These are phyloP conservation scores for Sphinx pinastri DNA, from an alignment of 2,888 invertebrate genomes.

Conservation along the genomic window DNA sequence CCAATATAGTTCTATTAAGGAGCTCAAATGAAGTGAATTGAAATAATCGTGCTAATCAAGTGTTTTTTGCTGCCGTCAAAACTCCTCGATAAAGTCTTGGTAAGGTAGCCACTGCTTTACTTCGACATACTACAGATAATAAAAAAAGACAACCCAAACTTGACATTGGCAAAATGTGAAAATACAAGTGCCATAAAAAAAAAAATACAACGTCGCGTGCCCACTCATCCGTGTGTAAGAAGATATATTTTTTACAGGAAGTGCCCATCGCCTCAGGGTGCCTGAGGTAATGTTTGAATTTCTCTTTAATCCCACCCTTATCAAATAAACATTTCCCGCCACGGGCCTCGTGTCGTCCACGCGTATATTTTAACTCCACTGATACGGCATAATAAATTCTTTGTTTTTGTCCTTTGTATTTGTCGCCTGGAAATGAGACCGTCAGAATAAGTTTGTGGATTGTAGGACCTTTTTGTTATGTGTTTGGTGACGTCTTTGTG, in stretches of 20 bases:
- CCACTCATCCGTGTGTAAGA: constrained; percentile 27
- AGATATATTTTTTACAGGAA: constrained; percentile 31
- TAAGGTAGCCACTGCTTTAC: too few relatives aligned
- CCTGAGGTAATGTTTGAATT: constrained; percentile 39
- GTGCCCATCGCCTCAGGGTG: constrained; percentile 36
- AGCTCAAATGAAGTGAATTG: too few relatives aligned
- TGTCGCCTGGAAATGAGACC: constrained; percentile 24
- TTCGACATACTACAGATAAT: too few relatives aligned
- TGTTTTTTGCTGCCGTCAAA: too few relatives aligned
- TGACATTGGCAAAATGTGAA: too few relatives aligned
- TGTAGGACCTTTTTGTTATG: background rate
- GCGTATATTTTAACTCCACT: constrained; percentile 27
- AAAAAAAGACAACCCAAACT: too few relatives aligned
- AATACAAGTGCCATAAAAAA: too few relatives aligned
- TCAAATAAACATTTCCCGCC: constrained; percentile 39
- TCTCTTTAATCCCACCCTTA: constrained; percentile 40
- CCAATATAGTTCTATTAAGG: too few relatives aligned
- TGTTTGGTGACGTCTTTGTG: background rate
- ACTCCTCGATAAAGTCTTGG: too few relatives aligned
- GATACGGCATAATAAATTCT: constrained; percentile 29
- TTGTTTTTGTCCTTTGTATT: constrained; percentile 23
- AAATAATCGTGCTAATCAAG: too few relatives aligned
- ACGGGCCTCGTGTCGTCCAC: constrained; percentile 27
- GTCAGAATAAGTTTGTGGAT: background rate
- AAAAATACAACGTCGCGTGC: too few relatives aligned